phyloP scores from a whole-genome alignment of 2,113 vertebrate species.

The Sphyrna mokarran region DNA sequence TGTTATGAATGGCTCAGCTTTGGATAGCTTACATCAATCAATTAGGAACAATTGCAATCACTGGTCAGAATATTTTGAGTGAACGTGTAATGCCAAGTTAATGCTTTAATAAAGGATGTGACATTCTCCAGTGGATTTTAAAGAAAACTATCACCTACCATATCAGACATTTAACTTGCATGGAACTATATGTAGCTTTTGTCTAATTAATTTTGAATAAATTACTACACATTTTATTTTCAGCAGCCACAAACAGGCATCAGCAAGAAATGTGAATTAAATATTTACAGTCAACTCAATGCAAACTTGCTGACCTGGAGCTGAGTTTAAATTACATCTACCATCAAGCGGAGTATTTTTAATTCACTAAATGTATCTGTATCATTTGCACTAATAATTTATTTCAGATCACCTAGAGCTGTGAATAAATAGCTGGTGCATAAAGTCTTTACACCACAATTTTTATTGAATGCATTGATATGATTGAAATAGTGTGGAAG shows the following conservation, averaged over 20 bases:
- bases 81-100: neutral
- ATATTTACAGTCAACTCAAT: neutral
- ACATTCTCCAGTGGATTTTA: neutral
- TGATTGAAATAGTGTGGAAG: neutral
- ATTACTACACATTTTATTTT: neutral
- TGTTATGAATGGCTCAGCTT: neutral
- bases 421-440: neutral
- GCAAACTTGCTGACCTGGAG: neutral
- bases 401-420: neutral
- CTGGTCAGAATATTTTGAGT: neutral
- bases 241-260: neutral
- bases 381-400: neutral
- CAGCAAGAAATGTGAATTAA: neutral
- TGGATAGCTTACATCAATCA: neutral
- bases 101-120: neutral
- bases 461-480: neutral
- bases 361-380: neutral
- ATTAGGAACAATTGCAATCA: neutral
- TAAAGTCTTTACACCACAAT: neutral
- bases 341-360: neutral
- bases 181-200: neutral
- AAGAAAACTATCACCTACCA: neutral
- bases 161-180: neutral
- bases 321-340: neutral
- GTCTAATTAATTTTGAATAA: slow-evolving; percentile 4